Percentiles rank a stretch among this genome's conserved stretches.
phyloP scores from a whole-genome alignment of 2,113 vertebrate genomes.

The Ceyx cyanopectus region DNA sequence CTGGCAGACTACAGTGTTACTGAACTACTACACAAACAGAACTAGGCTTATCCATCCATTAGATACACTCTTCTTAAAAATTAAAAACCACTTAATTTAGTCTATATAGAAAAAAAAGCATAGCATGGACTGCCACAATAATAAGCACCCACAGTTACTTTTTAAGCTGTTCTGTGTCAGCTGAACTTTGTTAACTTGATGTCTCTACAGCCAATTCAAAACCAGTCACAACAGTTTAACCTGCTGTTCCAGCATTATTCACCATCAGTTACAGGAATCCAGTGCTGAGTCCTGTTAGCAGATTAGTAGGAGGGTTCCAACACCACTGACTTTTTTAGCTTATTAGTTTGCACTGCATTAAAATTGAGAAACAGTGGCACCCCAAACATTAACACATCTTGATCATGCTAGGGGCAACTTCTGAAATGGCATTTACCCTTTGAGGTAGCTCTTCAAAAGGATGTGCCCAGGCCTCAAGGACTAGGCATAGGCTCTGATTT shows the following conservation, averaged over 20 bases:
- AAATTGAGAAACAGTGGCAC: not conserved
- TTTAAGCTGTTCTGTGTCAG: not conserved
- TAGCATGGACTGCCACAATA: not conserved
- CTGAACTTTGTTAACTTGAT: not conserved
- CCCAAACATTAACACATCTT: not conserved
- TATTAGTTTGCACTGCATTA: not conserved
- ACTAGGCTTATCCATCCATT: not conserved
- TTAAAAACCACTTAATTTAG: not conserved
- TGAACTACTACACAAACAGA: not conserved
- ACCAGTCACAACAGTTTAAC: not conserved
- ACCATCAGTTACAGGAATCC: not conserved
- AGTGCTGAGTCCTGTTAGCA: not conserved
- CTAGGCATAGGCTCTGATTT: not conserved
- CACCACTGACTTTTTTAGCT: not conserved
- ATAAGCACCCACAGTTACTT: not conserved
- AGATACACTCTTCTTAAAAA: not conserved
- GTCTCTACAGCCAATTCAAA: not conserved
- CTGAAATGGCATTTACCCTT: not conserved
- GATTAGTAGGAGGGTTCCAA: not conserved
- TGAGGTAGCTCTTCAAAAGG: not conserved
- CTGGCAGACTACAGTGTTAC: not conserved
- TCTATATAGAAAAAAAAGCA: not conserved
- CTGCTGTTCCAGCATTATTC: not conserved
- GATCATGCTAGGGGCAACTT: not conserved
- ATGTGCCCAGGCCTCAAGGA: not conserved